Conservation (phyloP, 2,888 invertebrate species). For the Lamproptera curius region DNA sequence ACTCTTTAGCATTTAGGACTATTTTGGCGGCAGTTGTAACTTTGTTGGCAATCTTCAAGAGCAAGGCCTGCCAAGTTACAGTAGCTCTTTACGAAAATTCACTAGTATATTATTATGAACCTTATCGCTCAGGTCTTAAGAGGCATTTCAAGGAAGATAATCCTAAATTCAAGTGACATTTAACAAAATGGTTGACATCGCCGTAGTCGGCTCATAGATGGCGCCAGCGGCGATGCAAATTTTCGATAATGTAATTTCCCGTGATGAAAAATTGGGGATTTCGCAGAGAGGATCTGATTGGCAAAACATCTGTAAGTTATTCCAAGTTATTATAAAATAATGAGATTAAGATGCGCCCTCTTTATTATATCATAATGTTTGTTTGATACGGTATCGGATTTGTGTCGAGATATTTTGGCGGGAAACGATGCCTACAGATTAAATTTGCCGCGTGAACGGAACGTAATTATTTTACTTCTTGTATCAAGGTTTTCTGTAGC, state of each 20-base stretch:
- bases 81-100: constrained; percentile 17
- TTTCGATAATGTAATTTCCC: constrained; percentile 68
- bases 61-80: constrained; percentile 7
- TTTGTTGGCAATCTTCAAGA: constrained; percentile 6
- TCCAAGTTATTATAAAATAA: constrained; percentile 67
- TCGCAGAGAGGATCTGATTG: constrained; percentile 57
- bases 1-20: accelerated
- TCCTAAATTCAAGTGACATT: background rate
- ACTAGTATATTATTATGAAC: constrained; percentile 29
- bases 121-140: constrained; percentile 26
- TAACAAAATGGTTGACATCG: constrained; percentile 38
- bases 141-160: constrained; percentile 2
- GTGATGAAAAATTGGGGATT: constrained; percentile 71
- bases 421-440: constrained; percentile 43
- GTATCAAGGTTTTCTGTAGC: too few species aligned
- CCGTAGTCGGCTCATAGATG: constrained; percentile 59
- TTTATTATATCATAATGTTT: constrained; percentile 70
- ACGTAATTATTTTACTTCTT: background rate
- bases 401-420: constrained; percentile 28
- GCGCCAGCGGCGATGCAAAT: constrained; percentile 72
- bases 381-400: constrained; percentile 52
- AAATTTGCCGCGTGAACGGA: constrained; percentile 20
- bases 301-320: constrained; percentile 72
- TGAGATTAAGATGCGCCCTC: constrained; percentile 64
- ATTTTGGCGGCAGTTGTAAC: background rate